Evolutionary conservation across 2,888 invertebrate species (phyloP).

Genomic region (Nephrotoma guestfalica): DNA sequence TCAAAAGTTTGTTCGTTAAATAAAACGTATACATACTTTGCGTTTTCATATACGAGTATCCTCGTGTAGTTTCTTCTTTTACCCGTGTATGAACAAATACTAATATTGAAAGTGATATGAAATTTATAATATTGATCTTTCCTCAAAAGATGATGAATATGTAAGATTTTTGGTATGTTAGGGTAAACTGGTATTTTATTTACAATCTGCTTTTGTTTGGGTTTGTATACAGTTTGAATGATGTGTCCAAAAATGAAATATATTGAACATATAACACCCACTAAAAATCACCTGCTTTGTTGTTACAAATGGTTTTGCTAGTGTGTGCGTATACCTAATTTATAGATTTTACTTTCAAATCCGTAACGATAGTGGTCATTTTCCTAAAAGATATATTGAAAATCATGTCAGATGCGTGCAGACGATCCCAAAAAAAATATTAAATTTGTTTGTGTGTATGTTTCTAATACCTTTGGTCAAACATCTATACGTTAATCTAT

Average conservation of each 20-base stretch:
- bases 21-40: neutral
- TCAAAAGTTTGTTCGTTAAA: neutral
- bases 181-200: neutral
- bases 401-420: neutral
- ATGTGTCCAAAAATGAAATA: neutral
- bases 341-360: neutral
- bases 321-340: neutral
- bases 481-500: neutral
- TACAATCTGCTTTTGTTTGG: neutral
- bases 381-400: neutral
- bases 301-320: neutral
- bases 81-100: neutral
- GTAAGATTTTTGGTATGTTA: neutral
- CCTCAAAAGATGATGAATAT: neutral
- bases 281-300: constrained; percentile 3
- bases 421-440: neutral
- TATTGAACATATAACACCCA: neutral
- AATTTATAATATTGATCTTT: neutral
- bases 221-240: neutral
- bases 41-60: neutral
- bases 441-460: neutral
- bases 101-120: neutral
- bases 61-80: neutral
- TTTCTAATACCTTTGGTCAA: neutral
- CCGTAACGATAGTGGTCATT: neutral